Percentiles rank a stretch among this genome's conserved stretches.
Evolutionary conservation across 1,140 invertebrate species (phyloP).

Genomic region (Cotesia typhae): DNA sequence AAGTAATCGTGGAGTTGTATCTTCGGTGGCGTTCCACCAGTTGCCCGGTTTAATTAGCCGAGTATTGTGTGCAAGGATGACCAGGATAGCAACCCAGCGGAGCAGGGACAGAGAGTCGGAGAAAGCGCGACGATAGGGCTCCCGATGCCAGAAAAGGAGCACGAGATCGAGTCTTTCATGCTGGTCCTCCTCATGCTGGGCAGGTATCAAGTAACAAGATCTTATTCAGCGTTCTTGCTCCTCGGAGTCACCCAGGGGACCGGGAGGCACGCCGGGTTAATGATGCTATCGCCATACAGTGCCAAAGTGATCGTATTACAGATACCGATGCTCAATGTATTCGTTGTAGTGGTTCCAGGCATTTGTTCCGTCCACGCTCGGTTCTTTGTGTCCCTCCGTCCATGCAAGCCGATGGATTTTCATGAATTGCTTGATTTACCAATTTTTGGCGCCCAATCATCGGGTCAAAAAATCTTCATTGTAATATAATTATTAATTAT

Average conservation of each 20-base stretch:
- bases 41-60: conserved; percentile 62
- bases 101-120: too few relatives aligned
- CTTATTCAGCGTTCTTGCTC: conserved; percentile 58
- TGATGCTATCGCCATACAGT: conserved; percentile 65
- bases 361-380: conserved; percentile 19
- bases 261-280: conserved; percentile 55
- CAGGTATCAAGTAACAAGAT: conserved; percentile 64
- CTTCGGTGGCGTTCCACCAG: conserved; percentile 46
- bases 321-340: conserved; percentile 43
- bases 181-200: conserved; percentile 35
- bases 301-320: conserved; percentile 65
- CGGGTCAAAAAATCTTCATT: too few relatives aligned
- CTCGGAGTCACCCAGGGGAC: conserved; percentile 50
- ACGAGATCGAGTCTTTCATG: not conserved
- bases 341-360: conserved; percentile 5
- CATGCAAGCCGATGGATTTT: not conserved
- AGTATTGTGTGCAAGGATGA: conserved; percentile 56
- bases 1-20: conserved; percentile 64
- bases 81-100: not conserved
- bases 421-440: too few relatives aligned
- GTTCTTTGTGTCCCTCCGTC: not conserved
- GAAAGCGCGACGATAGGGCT: too few relatives aligned
- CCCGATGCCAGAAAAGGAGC: too few relatives aligned
- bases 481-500: not conserved
- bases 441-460: too few relatives aligned